These are phyloP conservation scores for Erebia aethiops DNA, from an alignment of 2,888 invertebrate species.

Conservation along the genomic window DNA sequence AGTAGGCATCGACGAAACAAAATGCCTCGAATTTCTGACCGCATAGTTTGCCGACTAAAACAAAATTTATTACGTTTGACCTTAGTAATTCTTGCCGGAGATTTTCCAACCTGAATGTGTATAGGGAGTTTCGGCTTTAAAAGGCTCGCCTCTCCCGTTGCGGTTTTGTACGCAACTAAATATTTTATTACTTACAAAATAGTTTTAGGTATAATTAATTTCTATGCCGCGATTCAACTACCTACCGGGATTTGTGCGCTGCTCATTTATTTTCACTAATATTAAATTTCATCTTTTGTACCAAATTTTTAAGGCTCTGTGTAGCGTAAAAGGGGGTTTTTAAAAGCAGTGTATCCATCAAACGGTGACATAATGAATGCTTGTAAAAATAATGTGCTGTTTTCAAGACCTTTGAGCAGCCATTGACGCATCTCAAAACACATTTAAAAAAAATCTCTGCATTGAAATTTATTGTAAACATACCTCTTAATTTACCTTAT, in stretches of 20 bases:
- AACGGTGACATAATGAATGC: no score
- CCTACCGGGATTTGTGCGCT: neutral
- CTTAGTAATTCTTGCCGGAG: slow-evolving; percentile 79
- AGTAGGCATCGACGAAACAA: slow-evolving; percentile 80
- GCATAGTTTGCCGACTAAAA: slow-evolving; percentile 78
- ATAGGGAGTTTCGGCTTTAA: slow-evolving; percentile 73
- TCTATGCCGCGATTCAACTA: slow-evolving; percentile 43
- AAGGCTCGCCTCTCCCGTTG: slow-evolving; percentile 67
- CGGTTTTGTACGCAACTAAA: slow-evolving; percentile 75
- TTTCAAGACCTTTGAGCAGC: no score
- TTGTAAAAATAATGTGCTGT: no score
- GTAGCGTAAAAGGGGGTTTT: no score
- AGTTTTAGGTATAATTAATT: slow-evolving; percentile 51
- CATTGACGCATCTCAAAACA: no score
- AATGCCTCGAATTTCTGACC: slow-evolving; percentile 75
- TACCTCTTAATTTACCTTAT: no score
- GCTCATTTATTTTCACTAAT: neutral
- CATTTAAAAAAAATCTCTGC: no score
- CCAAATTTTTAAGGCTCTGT: neutral
- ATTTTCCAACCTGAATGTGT: slow-evolving; percentile 74
- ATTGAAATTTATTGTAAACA: no score
- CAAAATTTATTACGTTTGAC: slow-evolving; percentile 82
- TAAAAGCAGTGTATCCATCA: no score
- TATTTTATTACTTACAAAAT: slow-evolving; percentile 79
- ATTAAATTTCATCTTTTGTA: neutral